Percentiles rank a stretch among this genome's conserved stretches.
Conservation (phyloP, 2,888 invertebrate genomes). For the Pachymerium ferrugineum region DNA sequence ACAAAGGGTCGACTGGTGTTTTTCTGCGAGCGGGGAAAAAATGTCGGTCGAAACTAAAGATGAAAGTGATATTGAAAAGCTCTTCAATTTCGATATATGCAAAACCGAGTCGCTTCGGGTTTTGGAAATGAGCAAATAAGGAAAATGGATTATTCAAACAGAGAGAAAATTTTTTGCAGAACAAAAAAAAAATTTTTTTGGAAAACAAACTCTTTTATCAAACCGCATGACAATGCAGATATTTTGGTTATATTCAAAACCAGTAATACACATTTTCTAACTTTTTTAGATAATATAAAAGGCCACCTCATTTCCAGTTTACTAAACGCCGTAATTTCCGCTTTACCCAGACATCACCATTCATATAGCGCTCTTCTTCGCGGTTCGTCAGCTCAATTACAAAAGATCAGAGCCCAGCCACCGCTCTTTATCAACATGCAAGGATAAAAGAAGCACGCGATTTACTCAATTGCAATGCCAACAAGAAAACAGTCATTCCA, state of each 20-base stretch:
- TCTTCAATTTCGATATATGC: background rate
- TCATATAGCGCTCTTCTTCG: background rate
- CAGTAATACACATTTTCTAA: background rate
- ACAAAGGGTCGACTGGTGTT: no score
- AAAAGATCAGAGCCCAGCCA: background rate
- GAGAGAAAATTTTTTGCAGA: background rate
- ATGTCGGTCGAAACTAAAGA: no score
- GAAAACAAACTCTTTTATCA: background rate
- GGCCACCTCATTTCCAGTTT: background rate
- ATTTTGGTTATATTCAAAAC: no score
- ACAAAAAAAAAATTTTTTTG: background rate
- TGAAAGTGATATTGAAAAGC: slow-evolving; percentile 19
- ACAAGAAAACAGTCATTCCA: background rate
- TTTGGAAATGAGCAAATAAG: background rate
- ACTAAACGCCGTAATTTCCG: slow-evolving; percentile 19
- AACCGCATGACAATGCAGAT: background rate
- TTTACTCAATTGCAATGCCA: background rate
- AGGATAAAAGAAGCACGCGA: background rate
- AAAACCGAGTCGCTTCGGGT: background rate
- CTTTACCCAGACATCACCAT: background rate
- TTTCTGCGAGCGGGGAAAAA: no score
- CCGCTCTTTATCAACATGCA: background rate
- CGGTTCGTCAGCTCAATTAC: slow-evolving; percentile 19
- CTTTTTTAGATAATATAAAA: background rate
- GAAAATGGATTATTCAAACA: background rate